Base-by-base conservation (phyloP, 2,797 vertebrate genomes). In the Microtus obscurus region DNA sequence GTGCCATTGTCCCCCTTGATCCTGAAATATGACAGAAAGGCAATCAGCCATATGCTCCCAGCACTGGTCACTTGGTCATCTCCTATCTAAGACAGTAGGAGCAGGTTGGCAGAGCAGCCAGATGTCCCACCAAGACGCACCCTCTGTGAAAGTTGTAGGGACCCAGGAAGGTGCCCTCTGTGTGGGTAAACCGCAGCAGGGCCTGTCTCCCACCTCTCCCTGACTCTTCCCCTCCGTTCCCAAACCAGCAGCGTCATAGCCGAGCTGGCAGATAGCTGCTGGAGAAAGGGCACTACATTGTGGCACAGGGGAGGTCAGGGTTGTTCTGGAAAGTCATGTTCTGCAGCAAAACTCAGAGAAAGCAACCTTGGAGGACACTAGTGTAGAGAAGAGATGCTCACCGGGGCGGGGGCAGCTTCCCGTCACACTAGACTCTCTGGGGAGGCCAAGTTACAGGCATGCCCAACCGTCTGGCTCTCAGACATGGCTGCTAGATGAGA, bases 1-100 rank as follows among this genome's bases (percentile, higher is more conserved):
- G 43, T 5, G 16, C 53, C 8, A 7, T 0, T 0, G 11, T 37
- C 43, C 16, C 1, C 73, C 51, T 21, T 8, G n/a, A 27, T 25
- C 65, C 74, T 37, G 27, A 29, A 69, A 37, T 56, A 34, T 37
- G 76, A 3, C 29, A 14, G 51, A 11, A 9, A 56, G 48, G 48
- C 25, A 11, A 19, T 78, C 48, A n/a, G 82, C 6, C 16, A 56
- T 40, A 27, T 31, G 40, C 9, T 51, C 43, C 65, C 43, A 5
- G 51, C 23, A 29, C 37, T 25, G 2, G 3, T 29, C 23, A n/a
- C 25, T 14, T 37, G 56, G 37, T 3, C 34, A 14, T 37, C 40
- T 13, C 80, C 48, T 43, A 48, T 37, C 43, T 48, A 63, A 45
- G 51, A 59, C 17, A 23, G 13, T 34, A 34, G 74, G 78, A 48